phyloP scores from a whole-genome alignment of 2,797 vertebrate species.

The Muscicapa striata region DNA sequence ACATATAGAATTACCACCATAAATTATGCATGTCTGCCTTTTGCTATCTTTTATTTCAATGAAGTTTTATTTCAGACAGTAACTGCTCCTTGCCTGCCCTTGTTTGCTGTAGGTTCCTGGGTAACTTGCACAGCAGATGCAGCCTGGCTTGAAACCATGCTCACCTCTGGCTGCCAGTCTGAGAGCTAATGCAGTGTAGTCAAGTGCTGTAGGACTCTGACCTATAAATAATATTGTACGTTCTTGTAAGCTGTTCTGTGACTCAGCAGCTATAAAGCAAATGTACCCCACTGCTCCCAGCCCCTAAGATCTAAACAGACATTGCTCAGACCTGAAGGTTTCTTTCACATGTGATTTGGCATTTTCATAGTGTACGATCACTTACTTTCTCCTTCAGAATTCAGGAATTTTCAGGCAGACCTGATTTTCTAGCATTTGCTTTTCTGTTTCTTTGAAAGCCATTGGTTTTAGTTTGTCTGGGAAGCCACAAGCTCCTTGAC shows the following conservation, averaged over 20 bases:
- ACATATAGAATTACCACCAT: conserved; percentile 48
- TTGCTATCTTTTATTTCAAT: conserved; percentile 61
- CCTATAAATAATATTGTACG: conserved; percentile 11
- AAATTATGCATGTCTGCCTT: conserved; percentile 64
- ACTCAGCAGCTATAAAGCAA: conserved; percentile 55
- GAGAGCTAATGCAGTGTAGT: conserved; percentile 20
- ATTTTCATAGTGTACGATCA: not conserved
- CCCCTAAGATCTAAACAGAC: not conserved
- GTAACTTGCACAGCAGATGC: conserved; percentile 20
- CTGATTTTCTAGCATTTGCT: conserved; percentile 7
- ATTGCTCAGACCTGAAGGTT: conserved; percentile 6
- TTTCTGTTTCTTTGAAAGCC: not conserved
- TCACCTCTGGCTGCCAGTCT: not conserved
- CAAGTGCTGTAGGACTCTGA: conserved; percentile 38
- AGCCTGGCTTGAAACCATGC: conserved; percentile 37
- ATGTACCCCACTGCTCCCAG: conserved; percentile 14
- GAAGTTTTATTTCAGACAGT: conserved; percentile 59
- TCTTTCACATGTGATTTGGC: conserved; percentile 4
- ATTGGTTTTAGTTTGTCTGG: not conserved
- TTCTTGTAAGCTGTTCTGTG: conserved; percentile 57
- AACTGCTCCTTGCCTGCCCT: conserved; percentile 41
- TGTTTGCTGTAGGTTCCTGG: conserved; percentile 52
- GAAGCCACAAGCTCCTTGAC: conserved; percentile 19
- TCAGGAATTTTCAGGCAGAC: conserved; percentile 5
- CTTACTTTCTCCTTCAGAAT: not conserved